A percentile compares a stretch with the other conserved stretches of the same genome.
phyloP scores from a whole-genome alignment of 2,797 vertebrate species.

The Myoxocephalus aenaeus region DNA sequence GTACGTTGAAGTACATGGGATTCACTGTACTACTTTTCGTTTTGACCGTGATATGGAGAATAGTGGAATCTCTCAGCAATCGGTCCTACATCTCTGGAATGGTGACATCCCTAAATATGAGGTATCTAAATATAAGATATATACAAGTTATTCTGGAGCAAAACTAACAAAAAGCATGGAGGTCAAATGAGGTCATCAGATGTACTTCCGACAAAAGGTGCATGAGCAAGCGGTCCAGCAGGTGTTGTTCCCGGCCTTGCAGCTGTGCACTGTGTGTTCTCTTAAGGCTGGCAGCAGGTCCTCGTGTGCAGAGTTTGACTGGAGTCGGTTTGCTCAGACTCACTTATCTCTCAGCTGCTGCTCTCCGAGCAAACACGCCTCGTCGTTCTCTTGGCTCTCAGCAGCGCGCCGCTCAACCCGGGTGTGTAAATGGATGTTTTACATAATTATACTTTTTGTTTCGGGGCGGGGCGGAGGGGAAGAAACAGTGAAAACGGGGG shows the following conservation, averaged over 20 bases:
- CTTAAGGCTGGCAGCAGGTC: constrained; percentile 56
- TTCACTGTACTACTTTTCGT: too few species aligned
- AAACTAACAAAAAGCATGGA: neutral
- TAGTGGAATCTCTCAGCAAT: too few species aligned
- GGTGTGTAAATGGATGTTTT: constrained; percentile 66
- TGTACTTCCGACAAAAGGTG: neutral
- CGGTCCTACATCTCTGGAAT: too few species aligned
- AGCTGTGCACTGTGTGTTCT: constrained; percentile 63
- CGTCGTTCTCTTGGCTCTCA: constrained; percentile 11
- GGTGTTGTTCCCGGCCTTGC: constrained; percentile 14
- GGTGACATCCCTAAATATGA: too few species aligned
- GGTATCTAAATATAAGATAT: too few species aligned
- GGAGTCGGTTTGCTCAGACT: constrained; percentile 50
- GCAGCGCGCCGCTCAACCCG: constrained; percentile 14
- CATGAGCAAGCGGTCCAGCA: constrained; percentile 1
- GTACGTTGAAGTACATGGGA: too few species aligned
- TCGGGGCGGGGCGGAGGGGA: neutral
- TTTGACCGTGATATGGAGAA: too few species aligned
- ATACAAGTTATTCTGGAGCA: too few species aligned
- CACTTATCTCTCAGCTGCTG: constrained; percentile 58
- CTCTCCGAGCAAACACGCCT: constrained; percentile 42
- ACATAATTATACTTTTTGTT: constrained; percentile 60
- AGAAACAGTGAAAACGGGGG: neutral
- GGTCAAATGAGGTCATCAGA: neutral
- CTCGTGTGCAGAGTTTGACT: constrained; percentile 38